Evolutionary conservation across 2,113 vertebrate genomes (phyloP).

Genomic region (Etheostoma cragini): DNA sequence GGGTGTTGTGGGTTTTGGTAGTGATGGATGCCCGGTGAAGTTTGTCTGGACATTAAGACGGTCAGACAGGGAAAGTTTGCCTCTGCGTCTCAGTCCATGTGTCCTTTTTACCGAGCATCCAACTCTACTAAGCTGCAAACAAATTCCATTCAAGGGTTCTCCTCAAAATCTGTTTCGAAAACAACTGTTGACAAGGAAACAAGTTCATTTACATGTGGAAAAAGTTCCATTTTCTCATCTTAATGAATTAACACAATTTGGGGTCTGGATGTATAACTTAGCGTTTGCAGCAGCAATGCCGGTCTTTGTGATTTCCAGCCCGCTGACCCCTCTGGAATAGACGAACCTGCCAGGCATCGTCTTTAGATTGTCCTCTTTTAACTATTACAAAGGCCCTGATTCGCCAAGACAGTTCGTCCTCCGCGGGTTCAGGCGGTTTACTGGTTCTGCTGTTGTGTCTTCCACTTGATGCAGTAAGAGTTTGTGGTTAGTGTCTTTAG

Average conservation of each 20-base stretch:
- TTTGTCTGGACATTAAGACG: slow-evolving; percentile 3
- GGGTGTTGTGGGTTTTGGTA: slow-evolving; percentile 1
- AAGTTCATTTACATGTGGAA: background rate
- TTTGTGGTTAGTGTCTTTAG: background rate
- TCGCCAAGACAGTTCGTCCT: slow-evolving; percentile 65
- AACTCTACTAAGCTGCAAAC: slow-evolving; percentile 33
- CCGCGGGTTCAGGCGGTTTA: slow-evolving; percentile 37
- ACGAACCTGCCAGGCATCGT: slow-evolving; percentile 76
- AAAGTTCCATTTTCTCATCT: background rate
- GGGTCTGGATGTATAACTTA: background rate
- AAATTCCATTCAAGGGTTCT: slow-evolving; percentile 6
- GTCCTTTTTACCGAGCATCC: slow-evolving; percentile 29
- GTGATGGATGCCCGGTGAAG: slow-evolving; percentile 17
- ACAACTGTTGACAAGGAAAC: slow-evolving; percentile 2
- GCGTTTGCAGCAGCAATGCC: slow-evolving; percentile 25
- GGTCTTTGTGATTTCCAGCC: slow-evolving; percentile 24
- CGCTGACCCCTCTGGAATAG: slow-evolving; percentile 56
- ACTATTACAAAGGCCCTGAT: slow-evolving; percentile 86
- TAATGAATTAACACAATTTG: slow-evolving; percentile 7
- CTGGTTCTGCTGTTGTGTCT: slow-evolving; percentile 16
- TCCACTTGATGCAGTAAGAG: background rate
- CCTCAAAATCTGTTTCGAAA: background rate
- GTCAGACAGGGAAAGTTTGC: slow-evolving; percentile 3
- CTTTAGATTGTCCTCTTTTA: slow-evolving; percentile 86
- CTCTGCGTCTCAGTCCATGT: slow-evolving; percentile 10